These are phyloP conservation scores for Drosophila orosa DNA, from an alignment of 1,140 invertebrate genomes.

Conservation along the genomic window DNA sequence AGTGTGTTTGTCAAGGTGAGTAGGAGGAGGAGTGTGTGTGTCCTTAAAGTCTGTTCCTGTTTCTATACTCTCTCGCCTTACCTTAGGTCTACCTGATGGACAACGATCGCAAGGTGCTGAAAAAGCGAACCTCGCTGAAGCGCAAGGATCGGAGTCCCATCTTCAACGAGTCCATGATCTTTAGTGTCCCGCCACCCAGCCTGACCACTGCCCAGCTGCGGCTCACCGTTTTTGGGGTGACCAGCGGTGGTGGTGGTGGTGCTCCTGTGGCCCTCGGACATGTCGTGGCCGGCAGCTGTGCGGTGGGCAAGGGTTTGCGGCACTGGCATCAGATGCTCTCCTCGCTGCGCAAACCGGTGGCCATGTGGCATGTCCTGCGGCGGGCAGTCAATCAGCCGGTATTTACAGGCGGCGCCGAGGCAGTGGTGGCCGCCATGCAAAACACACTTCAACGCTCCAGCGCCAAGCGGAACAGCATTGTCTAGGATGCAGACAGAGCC, in stretches of 20 bases:
- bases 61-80: rapidly evolving
- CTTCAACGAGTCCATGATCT: slow-evolving; percentile 93
- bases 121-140: slow-evolving; percentile 90
- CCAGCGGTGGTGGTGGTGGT: slow-evolving; percentile 85
- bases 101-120: slow-evolving; percentile 90
- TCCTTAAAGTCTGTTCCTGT: neutral
- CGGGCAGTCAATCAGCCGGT: slow-evolving; percentile 76
- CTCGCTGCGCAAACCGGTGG: slow-evolving; percentile 91
- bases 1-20: slow-evolving; percentile 79
- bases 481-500: slow-evolving; percentile 15
- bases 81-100: slow-evolving; percentile 90
- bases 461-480: slow-evolving; percentile 80
- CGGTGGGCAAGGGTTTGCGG: slow-evolving; percentile 88
- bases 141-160: slow-evolving; percentile 89
- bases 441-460: slow-evolving; percentile 63
- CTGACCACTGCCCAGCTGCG: slow-evolving; percentile 89
- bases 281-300: slow-evolving; percentile 89
- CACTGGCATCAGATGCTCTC: slow-evolving; percentile 94
- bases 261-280: slow-evolving; percentile 87
- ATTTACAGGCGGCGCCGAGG: slow-evolving; percentile 76
- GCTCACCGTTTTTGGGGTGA: slow-evolving; percentile 89
- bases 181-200: slow-evolving; percentile 88
- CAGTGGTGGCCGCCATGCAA: slow-evolving; percentile 79
- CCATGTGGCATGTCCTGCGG: slow-evolving; percentile 93
- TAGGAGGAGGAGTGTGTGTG: neutral